Evolutionary conservation across 1,140 invertebrate genomes (phyloP).

Genomic region (Venustaconcha ellipsiformis): DNA sequence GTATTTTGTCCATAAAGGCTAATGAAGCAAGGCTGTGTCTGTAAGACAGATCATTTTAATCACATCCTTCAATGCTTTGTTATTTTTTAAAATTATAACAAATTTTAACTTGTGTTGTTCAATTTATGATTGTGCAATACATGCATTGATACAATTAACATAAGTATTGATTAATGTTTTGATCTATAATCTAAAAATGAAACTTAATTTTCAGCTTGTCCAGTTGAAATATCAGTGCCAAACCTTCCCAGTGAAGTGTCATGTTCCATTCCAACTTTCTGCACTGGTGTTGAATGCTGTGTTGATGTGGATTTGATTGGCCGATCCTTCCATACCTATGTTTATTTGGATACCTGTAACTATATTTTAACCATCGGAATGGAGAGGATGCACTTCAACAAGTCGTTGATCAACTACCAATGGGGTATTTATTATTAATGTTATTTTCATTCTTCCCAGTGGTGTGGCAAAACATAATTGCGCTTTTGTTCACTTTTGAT

Average conservation of each 20-base stretch:
- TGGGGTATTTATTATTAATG: conserved; percentile 7
- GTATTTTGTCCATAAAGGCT: no score
- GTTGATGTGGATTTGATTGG: conserved; percentile 4
- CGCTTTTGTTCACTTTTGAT: no score
- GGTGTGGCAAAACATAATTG: no score
- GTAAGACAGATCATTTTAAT: no score
- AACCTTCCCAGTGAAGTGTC: conserved; percentile 5
- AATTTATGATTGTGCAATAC: not conserved
- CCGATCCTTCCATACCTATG: not conserved
- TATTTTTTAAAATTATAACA: no score
- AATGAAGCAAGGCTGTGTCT: no score
- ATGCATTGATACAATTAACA: not conserved
- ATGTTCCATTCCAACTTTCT: conserved; percentile 2
- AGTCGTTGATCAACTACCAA: conserved; percentile 8
- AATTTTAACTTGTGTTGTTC: no score
- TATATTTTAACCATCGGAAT: conserved; percentile 11
- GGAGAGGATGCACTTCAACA: conserved; percentile 10
- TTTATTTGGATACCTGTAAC: conserved; percentile 10
- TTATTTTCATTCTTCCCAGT: no score
- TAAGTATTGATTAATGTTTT: no score
- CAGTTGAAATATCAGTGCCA: not conserved
- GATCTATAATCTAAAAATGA: not conserved
- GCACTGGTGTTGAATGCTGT: conserved; percentile 16
- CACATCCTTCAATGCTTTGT: no score
- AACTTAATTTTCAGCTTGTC: conserved; percentile 4